A percentile compares a stretch with the other conserved stretches of the same genome.
phyloP scores from a whole-genome alignment of 2,797 vertebrate species.

The Acipenser ruthenus region DNA sequence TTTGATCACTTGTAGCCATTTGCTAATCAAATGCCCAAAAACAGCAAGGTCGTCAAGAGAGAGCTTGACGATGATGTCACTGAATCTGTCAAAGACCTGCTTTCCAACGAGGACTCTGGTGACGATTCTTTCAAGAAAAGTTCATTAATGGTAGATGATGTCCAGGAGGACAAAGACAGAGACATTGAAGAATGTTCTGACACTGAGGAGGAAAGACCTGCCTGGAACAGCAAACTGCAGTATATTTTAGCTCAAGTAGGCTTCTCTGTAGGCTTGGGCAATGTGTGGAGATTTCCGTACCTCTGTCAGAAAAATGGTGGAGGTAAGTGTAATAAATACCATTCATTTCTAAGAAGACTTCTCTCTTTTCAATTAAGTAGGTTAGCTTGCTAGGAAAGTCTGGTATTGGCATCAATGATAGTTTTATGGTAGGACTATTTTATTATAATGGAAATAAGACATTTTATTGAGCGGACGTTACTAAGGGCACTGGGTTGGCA shows the following conservation, averaged over 20 bases:
- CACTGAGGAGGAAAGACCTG: constrained; percentile 77
- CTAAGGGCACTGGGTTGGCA: no score
- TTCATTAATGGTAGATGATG: constrained; percentile 74
- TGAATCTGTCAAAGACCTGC: constrained; percentile 91
- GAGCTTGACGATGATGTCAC: constrained; percentile 93
- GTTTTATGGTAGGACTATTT: no score
- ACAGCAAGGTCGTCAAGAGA: constrained; percentile 90
- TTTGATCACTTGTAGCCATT: constrained; percentile 41
- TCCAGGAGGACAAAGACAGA: constrained; percentile 56
- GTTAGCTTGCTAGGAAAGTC: no score
- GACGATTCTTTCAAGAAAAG: constrained; percentile 91
- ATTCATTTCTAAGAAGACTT: background rate
- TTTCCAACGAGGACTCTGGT: constrained; percentile 88
- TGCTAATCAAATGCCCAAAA: constrained; percentile 91
- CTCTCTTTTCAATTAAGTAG: background rate
- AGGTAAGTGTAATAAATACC: constrained; percentile 66
- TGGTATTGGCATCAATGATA: no score
- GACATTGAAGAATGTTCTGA: constrained; percentile 62
- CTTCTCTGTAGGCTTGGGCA: constrained; percentile 95
- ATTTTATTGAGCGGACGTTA: no score
- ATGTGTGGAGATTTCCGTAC: constrained; percentile 97
- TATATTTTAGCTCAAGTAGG: constrained; percentile 97
- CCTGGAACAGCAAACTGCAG: constrained; percentile 94
- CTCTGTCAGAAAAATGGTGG: constrained; percentile 97
- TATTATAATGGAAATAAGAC: no score